Percentiles rank a stretch among this genome's conserved stretches.
phyloP scores from a whole-genome alignment of 2,113 vertebrate species.

The Ifrita kowaldi region DNA sequence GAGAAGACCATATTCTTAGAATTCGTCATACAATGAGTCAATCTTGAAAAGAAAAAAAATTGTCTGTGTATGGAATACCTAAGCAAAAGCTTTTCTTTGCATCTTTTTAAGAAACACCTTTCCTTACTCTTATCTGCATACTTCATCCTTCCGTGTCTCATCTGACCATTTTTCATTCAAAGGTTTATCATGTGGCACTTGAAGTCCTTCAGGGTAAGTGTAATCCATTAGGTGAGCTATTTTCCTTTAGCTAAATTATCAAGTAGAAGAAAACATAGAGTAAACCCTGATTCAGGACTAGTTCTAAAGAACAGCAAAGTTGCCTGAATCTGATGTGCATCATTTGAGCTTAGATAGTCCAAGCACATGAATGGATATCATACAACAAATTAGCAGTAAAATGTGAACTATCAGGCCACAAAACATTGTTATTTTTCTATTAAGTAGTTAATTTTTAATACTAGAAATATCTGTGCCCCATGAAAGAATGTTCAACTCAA shows the following conservation, averaged over 20 bases:
- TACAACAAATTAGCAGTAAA: not conserved
- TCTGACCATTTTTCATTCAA: conserved; percentile 45
- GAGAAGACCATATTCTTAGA: not conserved
- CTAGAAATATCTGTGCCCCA: not conserved
- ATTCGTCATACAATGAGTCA: conserved; percentile 43
- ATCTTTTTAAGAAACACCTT: not conserved
- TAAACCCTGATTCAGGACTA: conserved; percentile 16
- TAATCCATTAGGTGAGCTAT: not conserved
- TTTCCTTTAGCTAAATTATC: conserved; percentile 36
- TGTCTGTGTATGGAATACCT: not conserved
- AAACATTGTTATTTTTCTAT: not conserved
- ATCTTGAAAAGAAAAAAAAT: not conserved
- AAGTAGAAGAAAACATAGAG: conserved; percentile 34
- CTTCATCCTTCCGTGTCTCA: not conserved
- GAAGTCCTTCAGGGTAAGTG: not conserved
- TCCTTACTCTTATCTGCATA: not conserved
- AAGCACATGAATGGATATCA: not conserved
- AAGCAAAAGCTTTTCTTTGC: not conserved
- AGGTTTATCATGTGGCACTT: conserved; percentile 11
- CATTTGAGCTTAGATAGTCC: not conserved
- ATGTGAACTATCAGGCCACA: not conserved
- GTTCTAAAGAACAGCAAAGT: not conserved
- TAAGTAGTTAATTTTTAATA: not conserved
- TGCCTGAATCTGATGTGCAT: not conserved
- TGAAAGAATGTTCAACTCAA: not conserved